Conservation (phyloP, 2,113 vertebrate species). For the rat (Rattus norvegicus) region GRCr8 NC_086033.1:15572501-15573000, state of each 20-base stretch:
- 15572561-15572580: neutral
- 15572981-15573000: neutral
- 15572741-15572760: neutral
- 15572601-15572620: constrained; percentile 1
- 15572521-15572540: constrained; percentile 22
- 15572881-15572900: neutral
- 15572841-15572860: neutral
- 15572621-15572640: constrained; percentile 1
- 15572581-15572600: constrained; percentile 34
- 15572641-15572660: neutral
- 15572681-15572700: neutral
- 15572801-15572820: constrained; percentile 53
- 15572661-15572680: neutral
- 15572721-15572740: neutral
- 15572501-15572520: constrained; percentile 40
- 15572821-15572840: neutral
- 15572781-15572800: constrained; percentile 50
- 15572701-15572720: neutral
- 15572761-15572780: rapidly evolving
- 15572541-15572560: neutral
- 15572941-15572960: neutral
- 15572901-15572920: neutral
- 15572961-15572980: rapidly evolving
- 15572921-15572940: neutral
- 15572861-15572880: rapidly evolving